Evolutionary conservation across 2,888 invertebrate species (phyloP).

Genomic region (Ditula angustiorana): DNA sequence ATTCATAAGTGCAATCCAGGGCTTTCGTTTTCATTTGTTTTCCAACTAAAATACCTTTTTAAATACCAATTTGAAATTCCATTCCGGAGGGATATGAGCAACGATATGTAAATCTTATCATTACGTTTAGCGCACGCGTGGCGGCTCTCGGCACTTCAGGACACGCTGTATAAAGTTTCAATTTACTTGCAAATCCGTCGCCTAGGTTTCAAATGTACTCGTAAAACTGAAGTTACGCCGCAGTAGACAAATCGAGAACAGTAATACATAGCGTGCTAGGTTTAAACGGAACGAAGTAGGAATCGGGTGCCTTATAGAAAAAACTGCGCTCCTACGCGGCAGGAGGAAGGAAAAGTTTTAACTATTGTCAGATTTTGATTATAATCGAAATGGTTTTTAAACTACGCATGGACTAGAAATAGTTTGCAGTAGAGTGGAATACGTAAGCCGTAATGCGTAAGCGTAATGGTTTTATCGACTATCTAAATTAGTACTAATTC

Average conservation of each 20-base stretch:
- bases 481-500: no score
- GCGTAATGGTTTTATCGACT: no score
- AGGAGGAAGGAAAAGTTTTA: no score
- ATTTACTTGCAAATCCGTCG: constrained; percentile 40
- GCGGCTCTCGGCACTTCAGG: constrained; percentile 23
- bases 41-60: constrained; percentile 21
- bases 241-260: constrained; percentile 12
- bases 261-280: background rate
- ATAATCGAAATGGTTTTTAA: no score
- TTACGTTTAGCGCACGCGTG: constrained; percentile 36
- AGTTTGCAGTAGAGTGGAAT: no score
- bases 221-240: constrained; percentile 36
- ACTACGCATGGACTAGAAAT: no score
- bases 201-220: constrained; percentile 41
- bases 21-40: constrained; percentile 24
- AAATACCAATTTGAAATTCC: constrained; percentile 36
- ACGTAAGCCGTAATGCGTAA: no score
- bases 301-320: no score
- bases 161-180: constrained; percentile 41
- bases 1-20: constrained; percentile 5
- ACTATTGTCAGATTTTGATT: no score
- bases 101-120: constrained; percentile 32
- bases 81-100: constrained; percentile 32
- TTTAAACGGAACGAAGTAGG: no score
- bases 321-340: no score